Evolutionary conservation across 2,797 vertebrate genomes (phyloP).

Genomic region (Arnoldichthys spilopterus): DNA sequence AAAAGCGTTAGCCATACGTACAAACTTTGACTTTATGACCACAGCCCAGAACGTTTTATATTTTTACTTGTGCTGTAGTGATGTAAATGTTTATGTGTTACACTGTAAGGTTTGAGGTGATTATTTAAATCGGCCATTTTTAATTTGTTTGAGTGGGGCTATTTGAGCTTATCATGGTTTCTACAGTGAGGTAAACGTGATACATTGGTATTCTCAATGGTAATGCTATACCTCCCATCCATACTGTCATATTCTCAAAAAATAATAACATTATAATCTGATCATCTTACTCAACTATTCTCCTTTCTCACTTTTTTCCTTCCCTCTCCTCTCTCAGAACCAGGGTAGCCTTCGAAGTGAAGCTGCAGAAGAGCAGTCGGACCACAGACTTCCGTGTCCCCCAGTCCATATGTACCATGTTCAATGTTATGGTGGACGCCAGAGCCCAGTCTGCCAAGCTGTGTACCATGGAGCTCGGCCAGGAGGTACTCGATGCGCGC

Average conservation of each 20-base stretch:
- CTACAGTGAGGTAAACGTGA: background rate
- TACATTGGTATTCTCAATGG: no score
- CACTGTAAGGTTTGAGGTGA: background rate
- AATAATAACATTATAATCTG: no score
- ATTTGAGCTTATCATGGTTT: background rate
- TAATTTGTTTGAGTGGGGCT: background rate
- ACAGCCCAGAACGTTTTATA: no score
- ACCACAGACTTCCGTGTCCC: slow-evolving; percentile 92
- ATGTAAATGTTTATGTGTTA: no score
- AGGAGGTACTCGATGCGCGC: slow-evolving; percentile 84
- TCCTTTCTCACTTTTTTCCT: background rate
- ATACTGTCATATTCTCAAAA: no score
- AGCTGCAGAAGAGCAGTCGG: slow-evolving; percentile 91
- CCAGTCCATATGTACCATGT: slow-evolving; percentile 94
- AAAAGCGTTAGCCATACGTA: no score
- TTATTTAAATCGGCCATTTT: background rate
- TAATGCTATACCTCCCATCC: no score
- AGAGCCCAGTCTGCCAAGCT: slow-evolving; percentile 91
- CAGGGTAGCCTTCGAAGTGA: slow-evolving; percentile 90
- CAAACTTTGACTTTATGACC: no score
- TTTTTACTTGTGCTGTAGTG: no score
- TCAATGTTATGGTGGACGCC: slow-evolving; percentile 94
- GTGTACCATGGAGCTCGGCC: slow-evolving; percentile 92
- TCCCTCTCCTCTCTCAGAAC: slow-evolving; percentile 73
- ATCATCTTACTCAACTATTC: no score